Conservation (phyloP, 2,888 invertebrate genomes). For the Philereme vetulata region DNA sequence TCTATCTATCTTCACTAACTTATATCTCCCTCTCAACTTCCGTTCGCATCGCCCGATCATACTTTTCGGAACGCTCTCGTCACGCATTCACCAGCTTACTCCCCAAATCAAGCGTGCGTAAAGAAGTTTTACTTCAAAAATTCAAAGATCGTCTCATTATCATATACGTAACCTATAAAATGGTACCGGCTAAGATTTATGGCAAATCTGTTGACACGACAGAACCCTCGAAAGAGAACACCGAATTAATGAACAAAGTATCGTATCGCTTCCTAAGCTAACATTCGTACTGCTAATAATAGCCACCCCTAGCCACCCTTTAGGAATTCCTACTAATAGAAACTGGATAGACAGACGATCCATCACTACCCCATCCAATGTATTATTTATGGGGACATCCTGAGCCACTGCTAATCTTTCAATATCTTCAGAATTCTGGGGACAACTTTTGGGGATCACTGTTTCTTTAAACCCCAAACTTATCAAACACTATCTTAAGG, state of each 20-base stretch:
- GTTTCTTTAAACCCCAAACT: conserved; percentile 7
- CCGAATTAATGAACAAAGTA: conserved; percentile 64
- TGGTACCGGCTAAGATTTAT: conserved; percentile 48
- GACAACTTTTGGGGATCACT: conserved; percentile 59
- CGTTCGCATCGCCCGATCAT: no score
- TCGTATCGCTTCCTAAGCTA: conserved; percentile 70
- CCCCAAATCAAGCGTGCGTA: no score
- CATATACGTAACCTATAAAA: conserved; percentile 13
- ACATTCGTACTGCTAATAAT: conserved; percentile 76
- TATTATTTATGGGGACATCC: conserved; percentile 82
- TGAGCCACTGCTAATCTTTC: conserved; percentile 80
- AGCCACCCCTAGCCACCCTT: conserved; percentile 75
- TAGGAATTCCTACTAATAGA: conserved; percentile 82
- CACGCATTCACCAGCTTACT: no score
- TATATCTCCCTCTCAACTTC: no score
- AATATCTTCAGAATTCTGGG: conserved; percentile 81
- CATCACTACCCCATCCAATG: conserved; percentile 80
- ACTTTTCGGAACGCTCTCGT: no score
- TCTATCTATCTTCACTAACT: no score
- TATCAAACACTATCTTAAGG: conserved; percentile 42
- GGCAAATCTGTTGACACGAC: conserved; percentile 61
- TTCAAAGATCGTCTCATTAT: conserved; percentile 3
- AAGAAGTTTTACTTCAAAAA: no score
- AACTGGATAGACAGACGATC: conserved; percentile 80
- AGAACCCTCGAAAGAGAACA: conserved; percentile 51